Base-by-base conservation (phyloP, 53 echinoderm and acorn worm species). In the Crossaster papposus region DNA sequence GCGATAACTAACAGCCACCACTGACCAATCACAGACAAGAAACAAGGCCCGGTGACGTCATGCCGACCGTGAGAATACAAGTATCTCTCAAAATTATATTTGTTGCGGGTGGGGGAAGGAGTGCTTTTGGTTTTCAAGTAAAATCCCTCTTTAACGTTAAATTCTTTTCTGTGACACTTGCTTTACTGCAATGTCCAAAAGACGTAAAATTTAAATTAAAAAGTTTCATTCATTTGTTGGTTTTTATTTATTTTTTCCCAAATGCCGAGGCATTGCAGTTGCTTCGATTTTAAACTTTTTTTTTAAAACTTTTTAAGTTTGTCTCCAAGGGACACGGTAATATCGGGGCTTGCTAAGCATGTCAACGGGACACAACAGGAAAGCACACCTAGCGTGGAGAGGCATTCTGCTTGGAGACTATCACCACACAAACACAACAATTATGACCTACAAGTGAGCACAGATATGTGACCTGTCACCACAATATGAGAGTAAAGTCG, bases 371-470 rank as follows among this genome's bases (percentile, higher is more conserved):
- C 23, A 23, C 63, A 22, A 29, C 75, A 55, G 29, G 75, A 55
- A 62, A 34, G 51, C 28, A 2, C 76, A 15, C 32, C 72, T 0
- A 50, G n/a, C 35, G 79, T 79, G 23, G 86, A 84, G 36, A 92
- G 92, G 65, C 89, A 92, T 77, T n/a, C 81, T 81, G 91, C 85
- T 37, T 95, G 95, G 95, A 93, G 93, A 83, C 88, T 95, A 14
- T 95, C 95, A 0, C 95, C 95, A 11, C 91, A 95, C 62, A 76
- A 93, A 37, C 95, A 93, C 86, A 89, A 78, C 33, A 95, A 93
- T 86, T 95, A 89, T 62, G 95, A 95, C 58, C 79, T 77, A 14
- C 93, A 95, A 86, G 95, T 95, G 83, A 89, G 70, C 51, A 36
- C 33, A 24, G 75, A 74, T 14, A 33, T 72, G n/a, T 5, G 23